A percentile compares a stretch with the other conserved stretches of the same genome.
Evolutionary conservation across 1,140 invertebrate genomes (phyloP).

Genomic region (Cyphomyrmex costatus): DNA sequence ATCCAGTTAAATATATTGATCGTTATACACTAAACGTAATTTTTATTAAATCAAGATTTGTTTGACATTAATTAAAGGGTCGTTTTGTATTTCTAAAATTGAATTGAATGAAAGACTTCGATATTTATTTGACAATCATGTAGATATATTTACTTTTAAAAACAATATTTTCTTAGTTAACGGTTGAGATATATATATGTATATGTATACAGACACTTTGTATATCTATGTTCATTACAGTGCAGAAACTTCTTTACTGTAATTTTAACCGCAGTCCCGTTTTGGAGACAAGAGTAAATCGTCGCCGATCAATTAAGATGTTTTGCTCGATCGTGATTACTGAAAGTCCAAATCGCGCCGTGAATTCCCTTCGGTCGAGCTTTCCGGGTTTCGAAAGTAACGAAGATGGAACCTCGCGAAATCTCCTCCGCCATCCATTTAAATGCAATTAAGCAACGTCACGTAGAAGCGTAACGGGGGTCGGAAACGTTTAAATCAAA

Average conservation of each 20-base stretch:
- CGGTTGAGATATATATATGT: no score
- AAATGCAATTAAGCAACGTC: conserved; percentile 82
- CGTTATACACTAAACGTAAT: not conserved
- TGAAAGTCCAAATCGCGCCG: conserved; percentile 65
- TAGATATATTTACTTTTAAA: not conserved
- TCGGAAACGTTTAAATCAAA: conserved; percentile 83
- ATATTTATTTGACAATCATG: not conserved
- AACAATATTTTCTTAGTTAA: not conserved
- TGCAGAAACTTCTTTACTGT: conserved; percentile 8
- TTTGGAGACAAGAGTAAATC: conserved; percentile 40
- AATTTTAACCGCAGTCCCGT: conserved; percentile 6
- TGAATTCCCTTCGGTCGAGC: not conserved
- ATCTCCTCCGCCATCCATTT: conserved; percentile 72
- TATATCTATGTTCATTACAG: conserved; percentile 28
- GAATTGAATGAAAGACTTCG: not conserved
- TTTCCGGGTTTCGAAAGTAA: conserved; percentile 46
- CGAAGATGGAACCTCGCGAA: conserved; percentile 64
- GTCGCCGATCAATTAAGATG: conserved; percentile 74
- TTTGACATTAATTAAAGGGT: not conserved
- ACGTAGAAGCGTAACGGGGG: conserved; percentile 75
- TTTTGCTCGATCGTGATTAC: conserved; percentile 73
- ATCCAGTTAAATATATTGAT: conserved; percentile 14
- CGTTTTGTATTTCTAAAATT: not conserved
- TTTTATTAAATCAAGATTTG: not conserved
- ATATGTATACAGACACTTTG: not conserved